Conservation (phyloP, 2,113 vertebrate genomes). For the Gallinago jamesoni region DNA sequence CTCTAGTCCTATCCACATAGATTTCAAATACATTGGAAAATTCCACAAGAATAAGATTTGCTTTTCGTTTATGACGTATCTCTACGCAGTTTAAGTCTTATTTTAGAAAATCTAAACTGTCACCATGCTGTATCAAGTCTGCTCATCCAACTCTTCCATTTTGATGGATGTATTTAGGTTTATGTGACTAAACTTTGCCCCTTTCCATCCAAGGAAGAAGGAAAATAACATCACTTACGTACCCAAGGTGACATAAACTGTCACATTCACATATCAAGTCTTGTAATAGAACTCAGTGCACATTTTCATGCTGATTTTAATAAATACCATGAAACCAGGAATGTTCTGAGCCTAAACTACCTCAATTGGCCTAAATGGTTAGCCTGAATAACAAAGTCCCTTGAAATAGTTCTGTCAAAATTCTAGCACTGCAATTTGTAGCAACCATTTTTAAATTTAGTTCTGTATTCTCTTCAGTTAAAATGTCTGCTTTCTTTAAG, state of each 20-base stretch:
- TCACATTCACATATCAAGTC: not conserved
- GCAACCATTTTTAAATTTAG: not conserved
- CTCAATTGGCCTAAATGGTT: rapidly evolving
- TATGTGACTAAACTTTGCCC: slow-evolving; percentile 18
- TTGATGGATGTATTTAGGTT: slow-evolving; percentile 59
- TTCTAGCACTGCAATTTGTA: not conserved
- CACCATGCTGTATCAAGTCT: not conserved
- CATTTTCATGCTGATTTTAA: not conserved
- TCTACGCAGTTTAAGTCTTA: not conserved
- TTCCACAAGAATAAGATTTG: not conserved
- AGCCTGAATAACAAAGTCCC: not conserved
- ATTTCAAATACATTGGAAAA: not conserved
- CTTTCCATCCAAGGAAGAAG: slow-evolving; percentile 19
- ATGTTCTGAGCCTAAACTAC: not conserved
- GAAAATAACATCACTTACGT: not conserved
- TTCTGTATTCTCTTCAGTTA: not conserved
- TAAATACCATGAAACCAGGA: not conserved
- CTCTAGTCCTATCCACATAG: not conserved
- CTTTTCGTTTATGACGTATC: not conserved
- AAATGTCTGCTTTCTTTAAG: not conserved
- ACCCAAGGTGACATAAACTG: not conserved
- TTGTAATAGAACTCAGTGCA: not conserved
- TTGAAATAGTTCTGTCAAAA: not conserved
- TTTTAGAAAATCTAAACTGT: not conserved
- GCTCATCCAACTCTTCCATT: not conserved